These are phyloP conservation scores for Limosa lapponica DNA, from an alignment of 2,797 vertebrate genomes.

Conservation along the genomic window DNA sequence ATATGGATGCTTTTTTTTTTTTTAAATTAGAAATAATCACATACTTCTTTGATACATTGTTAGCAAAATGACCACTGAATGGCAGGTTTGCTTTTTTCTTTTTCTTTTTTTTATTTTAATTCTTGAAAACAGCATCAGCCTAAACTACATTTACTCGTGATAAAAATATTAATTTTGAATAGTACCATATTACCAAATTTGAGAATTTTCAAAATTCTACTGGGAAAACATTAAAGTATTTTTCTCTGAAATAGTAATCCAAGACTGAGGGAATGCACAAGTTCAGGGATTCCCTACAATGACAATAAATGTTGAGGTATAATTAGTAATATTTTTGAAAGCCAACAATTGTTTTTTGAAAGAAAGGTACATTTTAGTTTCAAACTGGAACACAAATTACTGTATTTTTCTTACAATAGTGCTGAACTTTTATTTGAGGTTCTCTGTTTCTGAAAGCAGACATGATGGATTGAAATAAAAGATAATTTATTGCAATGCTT, in stretches of 20 bases:
- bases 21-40: neutral
- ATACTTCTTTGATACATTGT: neutral
- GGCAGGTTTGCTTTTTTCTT: neutral
- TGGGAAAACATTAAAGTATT: conserved; percentile 14
- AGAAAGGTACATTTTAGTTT: conserved; percentile 78
- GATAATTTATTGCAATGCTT: conserved; percentile 88
- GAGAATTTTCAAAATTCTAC: conserved; percentile 40
- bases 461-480: conserved; percentile 87
- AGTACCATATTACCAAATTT: neutral
- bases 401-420: conserved; percentile 83
- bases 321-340: conserved; percentile 83
- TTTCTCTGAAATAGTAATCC: conserved; percentile 42
- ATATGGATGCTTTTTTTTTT: neutral
- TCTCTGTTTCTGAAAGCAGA: conserved; percentile 83
- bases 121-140: neutral
- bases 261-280: conserved; percentile 67
- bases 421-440: conserved; percentile 83
- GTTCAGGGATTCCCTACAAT: conserved; percentile 71
- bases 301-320: conserved; percentile 75
- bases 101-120: neutral
- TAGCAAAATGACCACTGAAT: neutral
- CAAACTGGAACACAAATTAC: conserved; percentile 82
- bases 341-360: conserved; percentile 78
- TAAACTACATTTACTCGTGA: neutral
- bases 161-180: conserved; percentile 22